Evolutionary conservation across 2,888 invertebrate species (phyloP).

Genomic region (Perizoma affinitatum): DNA sequence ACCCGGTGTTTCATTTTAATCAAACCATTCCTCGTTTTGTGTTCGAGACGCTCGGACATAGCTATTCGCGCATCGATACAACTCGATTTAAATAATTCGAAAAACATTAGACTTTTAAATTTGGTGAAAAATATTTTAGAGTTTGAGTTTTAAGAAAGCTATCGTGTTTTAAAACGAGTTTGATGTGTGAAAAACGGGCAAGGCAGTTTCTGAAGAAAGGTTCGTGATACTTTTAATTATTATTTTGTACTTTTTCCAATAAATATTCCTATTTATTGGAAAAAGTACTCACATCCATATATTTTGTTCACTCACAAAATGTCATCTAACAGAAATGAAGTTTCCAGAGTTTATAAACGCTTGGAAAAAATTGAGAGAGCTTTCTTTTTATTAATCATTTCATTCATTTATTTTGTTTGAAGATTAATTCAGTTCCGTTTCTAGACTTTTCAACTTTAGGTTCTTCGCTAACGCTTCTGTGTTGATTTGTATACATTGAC

Average conservation of each 20-base stretch:
- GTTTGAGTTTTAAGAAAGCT: conserved; percentile 46
- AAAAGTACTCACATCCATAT: too few species aligned
- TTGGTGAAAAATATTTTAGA: conserved; percentile 32
- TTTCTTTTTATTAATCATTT: too few species aligned
- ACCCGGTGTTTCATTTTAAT: conserved; percentile 53
- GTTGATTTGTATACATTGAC: conserved; percentile 15
- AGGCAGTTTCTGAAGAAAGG: conserved; percentile 64
- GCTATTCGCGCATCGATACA: conserved; percentile 15
- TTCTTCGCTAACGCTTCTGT: too few species aligned
- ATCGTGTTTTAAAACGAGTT: conserved; percentile 49
- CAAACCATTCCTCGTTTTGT: conserved; percentile 50
- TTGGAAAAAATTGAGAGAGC: too few species aligned
- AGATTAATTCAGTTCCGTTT: conserved; percentile 6
- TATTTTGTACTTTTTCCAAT: background rate
- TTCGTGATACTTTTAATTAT: conserved; percentile 36
- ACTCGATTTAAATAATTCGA: conserved; percentile 16
- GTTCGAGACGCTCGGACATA: conserved; percentile 45
- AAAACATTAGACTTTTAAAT: conserved; percentile 2
- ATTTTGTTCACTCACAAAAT: too few species aligned
- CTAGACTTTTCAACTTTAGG: background rate
- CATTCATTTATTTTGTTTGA: too few species aligned
- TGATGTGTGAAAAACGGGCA: conserved; percentile 70
- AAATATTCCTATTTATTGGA: too few species aligned
- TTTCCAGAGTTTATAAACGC: too few species aligned
- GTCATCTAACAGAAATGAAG: too few species aligned